phyloP scores from a whole-genome alignment of 1,140 invertebrate genomes.

The Vollenhovia emeryi region DNA sequence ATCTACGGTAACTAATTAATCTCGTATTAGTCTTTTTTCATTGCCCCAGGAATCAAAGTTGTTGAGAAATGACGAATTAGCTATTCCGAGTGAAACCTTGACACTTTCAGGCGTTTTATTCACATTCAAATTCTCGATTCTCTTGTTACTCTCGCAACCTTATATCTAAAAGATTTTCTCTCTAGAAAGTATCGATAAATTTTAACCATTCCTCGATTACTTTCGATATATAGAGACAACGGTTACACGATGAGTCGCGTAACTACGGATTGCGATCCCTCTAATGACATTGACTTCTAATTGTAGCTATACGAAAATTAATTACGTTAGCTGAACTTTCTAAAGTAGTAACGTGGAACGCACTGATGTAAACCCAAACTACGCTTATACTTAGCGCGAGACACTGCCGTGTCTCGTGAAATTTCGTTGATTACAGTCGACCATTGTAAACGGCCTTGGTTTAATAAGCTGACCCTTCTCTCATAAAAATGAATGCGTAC shows the following conservation, averaged over 20 bases:
- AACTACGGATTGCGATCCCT: background rate
- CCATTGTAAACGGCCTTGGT: background rate
- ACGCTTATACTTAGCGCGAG: too few species aligned
- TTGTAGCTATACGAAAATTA: background rate
- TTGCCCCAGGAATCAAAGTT: background rate
- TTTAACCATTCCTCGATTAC: background rate
- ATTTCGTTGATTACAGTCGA: background rate
- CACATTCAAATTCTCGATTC: background rate
- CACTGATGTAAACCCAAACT: too few species aligned
- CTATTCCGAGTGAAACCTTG: background rate
- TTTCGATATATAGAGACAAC: background rate
- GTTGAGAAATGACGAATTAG: background rate
- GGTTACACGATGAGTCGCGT: background rate
- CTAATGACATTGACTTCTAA: background rate
- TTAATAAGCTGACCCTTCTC: background rate
- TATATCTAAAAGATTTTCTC: background rate
- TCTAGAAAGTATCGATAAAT: background rate
- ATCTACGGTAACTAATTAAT: background rate
- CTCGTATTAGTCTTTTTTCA: background rate
- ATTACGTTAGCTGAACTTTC: background rate
- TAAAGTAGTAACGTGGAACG: background rate
- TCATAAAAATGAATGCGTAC: background rate
- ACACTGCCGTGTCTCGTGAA: too few species aligned
- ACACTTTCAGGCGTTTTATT: background rate
- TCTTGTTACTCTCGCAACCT: background rate